Percentiles rank a stretch among this genome's conserved stretches.
phyloP scores from a whole-genome alignment of 2,113 vertebrate genomes.

The Spilogale gracilis region DNA sequence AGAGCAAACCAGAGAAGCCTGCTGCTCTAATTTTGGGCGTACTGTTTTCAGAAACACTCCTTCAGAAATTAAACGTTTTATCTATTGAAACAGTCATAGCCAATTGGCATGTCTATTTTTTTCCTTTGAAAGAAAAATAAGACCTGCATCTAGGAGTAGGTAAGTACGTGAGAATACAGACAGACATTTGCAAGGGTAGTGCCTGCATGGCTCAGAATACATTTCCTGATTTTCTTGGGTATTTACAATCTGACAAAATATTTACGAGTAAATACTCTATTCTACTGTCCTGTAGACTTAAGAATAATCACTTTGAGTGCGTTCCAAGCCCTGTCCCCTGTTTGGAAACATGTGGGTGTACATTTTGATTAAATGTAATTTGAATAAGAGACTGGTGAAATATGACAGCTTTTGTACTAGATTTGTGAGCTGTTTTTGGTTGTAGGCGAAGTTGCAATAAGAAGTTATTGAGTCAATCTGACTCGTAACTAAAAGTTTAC shows the following conservation, averaged over 20 bases:
- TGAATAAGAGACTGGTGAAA: slow-evolving; percentile 34
- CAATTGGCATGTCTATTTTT: slow-evolving; percentile 53
- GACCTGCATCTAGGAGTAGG: not conserved
- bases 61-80: slow-evolving; percentile 61
- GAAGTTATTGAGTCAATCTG: slow-evolving; percentile 4
- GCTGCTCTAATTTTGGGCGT: slow-evolving; percentile 73
- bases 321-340: not conserved
- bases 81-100: slow-evolving; percentile 36
- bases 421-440: slow-evolving; percentile 1
- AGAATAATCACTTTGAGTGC: not conserved
- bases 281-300: not conserved
- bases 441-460: not conserved
- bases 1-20: slow-evolving; percentile 6
- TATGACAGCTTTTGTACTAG: slow-evolving; percentile 19
- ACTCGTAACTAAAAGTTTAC: not conserved
- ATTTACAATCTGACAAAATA: slow-evolving; percentile 35
- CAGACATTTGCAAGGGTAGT: not conserved
- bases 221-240: slow-evolving; percentile 39
- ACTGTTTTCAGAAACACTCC: slow-evolving; percentile 62
- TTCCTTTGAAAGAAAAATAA: slow-evolving; percentile 52
- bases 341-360: not conserved
- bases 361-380: slow-evolving; percentile 20
- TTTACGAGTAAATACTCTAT: not conserved
- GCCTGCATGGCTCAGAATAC: slow-evolving; percentile 15
- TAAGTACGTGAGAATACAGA: not conserved